Percentiles rank a stretch among this genome's conserved stretches.
phyloP scores from a whole-genome alignment of 2,888 invertebrate species.

The Caenorhabditis angaria region DNA sequence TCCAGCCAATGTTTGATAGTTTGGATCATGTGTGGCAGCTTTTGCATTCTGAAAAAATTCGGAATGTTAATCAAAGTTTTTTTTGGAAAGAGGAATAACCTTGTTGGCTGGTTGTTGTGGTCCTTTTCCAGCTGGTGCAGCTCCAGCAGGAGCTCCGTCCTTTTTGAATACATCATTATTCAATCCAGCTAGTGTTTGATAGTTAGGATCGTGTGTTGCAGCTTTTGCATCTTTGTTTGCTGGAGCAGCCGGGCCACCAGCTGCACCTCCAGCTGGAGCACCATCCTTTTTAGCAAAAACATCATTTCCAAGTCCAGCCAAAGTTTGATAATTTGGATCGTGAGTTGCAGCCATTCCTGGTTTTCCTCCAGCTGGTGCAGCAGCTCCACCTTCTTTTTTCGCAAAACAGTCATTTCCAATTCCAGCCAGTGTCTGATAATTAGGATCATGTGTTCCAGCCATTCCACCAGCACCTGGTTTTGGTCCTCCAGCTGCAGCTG shows the following conservation, averaged over 20 bases:
- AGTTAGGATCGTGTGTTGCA: not conserved
- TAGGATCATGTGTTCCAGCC: constrained; percentile 18
- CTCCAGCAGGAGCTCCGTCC: not conserved
- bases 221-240: constrained; percentile 6
- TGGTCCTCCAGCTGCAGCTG: not conserved
- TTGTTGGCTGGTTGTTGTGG: constrained; percentile 11
- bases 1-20: constrained; percentile 8
- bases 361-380: not conserved
- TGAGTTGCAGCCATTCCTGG: not conserved
- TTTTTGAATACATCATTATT: constrained; percentile 4
- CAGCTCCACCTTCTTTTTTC: not conserved
- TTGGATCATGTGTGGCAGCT: constrained; percentile 1
- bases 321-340: not conserved
- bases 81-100: not conserved
- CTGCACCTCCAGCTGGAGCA: constrained; percentile 4
- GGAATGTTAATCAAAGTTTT: not conserved
- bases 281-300: not conserved
- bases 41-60: not conserved
- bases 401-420: constrained; percentile 8
- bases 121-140: not conserved
- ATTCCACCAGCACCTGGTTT: not conserved
- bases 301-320: not conserved
- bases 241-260: constrained; percentile 14
- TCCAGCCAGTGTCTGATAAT: constrained; percentile 24
- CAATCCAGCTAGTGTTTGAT: not conserved